phyloP scores from a whole-genome alignment of 2,113 vertebrate genomes.

The Gorilla gorilla region DNA sequence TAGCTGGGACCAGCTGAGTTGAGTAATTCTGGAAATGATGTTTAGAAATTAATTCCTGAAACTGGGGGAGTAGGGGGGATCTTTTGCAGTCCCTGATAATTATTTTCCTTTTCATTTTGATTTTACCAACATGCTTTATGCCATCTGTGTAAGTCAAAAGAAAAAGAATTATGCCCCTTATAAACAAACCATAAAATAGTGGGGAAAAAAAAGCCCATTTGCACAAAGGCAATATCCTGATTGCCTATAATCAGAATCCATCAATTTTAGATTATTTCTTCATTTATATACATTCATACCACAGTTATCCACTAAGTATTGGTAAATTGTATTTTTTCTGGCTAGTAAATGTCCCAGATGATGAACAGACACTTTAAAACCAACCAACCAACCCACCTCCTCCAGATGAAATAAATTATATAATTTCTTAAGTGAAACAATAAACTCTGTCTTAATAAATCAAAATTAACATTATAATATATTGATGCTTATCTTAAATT shows the following conservation, averaged over 20 bases:
- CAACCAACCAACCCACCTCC: neutral
- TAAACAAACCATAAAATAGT: neutral
- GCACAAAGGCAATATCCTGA: neutral
- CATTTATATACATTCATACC: slow-evolving; percentile 25
- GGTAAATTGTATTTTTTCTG: slow-evolving; percentile 1
- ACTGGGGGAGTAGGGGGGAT: neutral
- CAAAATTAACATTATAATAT: neutral
- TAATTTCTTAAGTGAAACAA: slow-evolving; percentile 28
- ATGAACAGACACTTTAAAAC: neutral
- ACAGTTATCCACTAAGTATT: neutral
- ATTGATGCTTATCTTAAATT: slow-evolving; percentile 38
- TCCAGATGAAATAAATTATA: slow-evolving; percentile 2
- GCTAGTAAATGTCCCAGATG: neutral
- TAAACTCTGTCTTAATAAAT: slow-evolving; percentile 38
- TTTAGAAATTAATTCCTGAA: slow-evolving; percentile 46
- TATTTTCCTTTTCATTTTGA: slow-evolving; percentile 7
- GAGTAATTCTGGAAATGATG: neutral
- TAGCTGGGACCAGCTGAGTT: neutral
- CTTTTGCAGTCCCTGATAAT: neutral
- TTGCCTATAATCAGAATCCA: neutral
- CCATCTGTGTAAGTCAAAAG: neutral
- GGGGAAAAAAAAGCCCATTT: neutral
- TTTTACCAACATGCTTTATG: slow-evolving; percentile 33
- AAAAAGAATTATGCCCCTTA: neutral
- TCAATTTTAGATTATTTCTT: slow-evolving; percentile 25